Evolutionary conservation across 2,113 vertebrate species (phyloP), one percentile per base, ranked within the genome.

Genomic region (Ardeotis arabs): DNA sequence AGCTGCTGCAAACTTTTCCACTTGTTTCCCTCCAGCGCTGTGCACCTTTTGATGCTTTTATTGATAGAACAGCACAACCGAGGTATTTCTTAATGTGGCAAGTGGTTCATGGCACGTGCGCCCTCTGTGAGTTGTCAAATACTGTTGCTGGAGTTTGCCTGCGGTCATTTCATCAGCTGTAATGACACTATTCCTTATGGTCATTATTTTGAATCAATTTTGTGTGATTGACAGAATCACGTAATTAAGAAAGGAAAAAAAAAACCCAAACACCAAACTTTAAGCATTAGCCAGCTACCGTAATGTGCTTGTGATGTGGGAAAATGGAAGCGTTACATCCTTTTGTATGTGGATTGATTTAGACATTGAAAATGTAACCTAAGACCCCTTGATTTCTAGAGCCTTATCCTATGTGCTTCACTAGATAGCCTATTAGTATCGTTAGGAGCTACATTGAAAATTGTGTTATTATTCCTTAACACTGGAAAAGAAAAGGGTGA

Each of bases 181-280:
- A 93, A 62, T 10, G 56, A 92, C 59, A 50, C 52, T 53, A 0
- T 55, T 86, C 62, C 84, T 87, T 53, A 41, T 64, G 49, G 63
- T 75, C 93, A 56, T 95, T 94, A 92, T 95, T 95, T 95, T 67
- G 60, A 84, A 59, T 63, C 31, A 59, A 4, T 95, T 95, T 89
- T 82, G n/a, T 5, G 21, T 89, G 91, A 87, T 82, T 84, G 91
- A 87, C 87, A 81, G 81, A 87, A 63, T 76, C 77, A 72, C n/a
- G 21, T 91, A 84, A 90, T 93, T 90, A 93, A 81, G 62, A 56
- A 86, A 45, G 41, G 25, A 13, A 27, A 33, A 66, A 74, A 31
- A 9, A 56, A 29, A 2, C 7, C 9, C 49, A 18, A 12, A 2
- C 2, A 9, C 13, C 10, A 45, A 56, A 59, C 70, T 79, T 70